Evolutionary conservation across 2,888 invertebrate species (phyloP), one percentile per base, ranked within the genome.

Genomic region (Apodemia duryi): DNA sequence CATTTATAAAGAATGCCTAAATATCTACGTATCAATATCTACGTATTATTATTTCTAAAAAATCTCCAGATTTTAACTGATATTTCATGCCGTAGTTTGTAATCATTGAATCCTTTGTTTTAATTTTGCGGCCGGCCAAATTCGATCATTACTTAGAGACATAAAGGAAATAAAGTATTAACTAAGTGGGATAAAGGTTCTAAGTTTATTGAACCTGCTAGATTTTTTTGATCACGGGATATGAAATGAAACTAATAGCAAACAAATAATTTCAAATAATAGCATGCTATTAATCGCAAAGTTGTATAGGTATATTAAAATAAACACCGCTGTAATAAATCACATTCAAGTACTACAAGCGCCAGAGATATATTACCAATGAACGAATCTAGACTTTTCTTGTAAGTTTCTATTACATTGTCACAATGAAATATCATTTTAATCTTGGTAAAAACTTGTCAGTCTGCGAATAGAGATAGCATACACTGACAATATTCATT

Each of bases 231-330:
- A 46, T 2, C 11, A 43, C 46, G 11, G 11, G 11, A 46, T 13
- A 13, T 46, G 13, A 13, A 46, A 46, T 13, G 46, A 13, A 46
- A 46, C 13, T 46, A 13, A 13, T 13, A 43, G 41, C 9, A 11
- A 6, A 46, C 46, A 46, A 38, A 46, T 13, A 51, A 51, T 21
- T 21, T 21, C 7, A 7, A 51, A 51, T 21, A 29, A 57, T 57
- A 32, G 32, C 11, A 57, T 57, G 11, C 11, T 9, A 57, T 28
- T 29, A 11, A 28, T 57, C 9, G 54, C 62, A 32, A 52, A 57
- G 61, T 32, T 46, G 38, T 57, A 49, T 60, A 46, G 5, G 5
- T 63, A 38, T 60, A 41, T n/a, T n/a, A 64, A 69, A 65, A 32
- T n/a, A 43, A 57, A 43, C 32, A 57, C 29, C 9, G 29, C 21